Conservation (phyloP, 2,888 invertebrate genomes). For the Trileptium ribeirensis region DNA sequence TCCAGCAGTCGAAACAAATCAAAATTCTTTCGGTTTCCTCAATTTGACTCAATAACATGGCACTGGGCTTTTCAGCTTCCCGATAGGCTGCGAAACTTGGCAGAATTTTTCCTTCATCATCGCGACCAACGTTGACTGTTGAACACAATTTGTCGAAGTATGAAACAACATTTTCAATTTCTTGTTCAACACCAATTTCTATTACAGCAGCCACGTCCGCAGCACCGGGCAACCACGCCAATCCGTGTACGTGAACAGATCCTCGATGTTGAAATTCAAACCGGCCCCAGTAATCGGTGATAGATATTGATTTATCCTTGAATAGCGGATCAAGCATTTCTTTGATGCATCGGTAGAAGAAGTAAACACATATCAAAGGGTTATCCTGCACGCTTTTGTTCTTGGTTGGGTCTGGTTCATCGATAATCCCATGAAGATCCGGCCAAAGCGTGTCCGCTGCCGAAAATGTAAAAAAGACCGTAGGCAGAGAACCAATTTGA, state of each 20-base stretch:
- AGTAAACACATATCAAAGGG: not conserved
- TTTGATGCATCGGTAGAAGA: not conserved
- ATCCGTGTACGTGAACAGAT: not conserved
- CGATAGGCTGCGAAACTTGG: not conserved
- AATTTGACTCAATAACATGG: not conserved
- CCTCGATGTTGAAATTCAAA: not conserved
- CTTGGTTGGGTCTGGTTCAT: not conserved
- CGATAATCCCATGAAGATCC: not conserved
- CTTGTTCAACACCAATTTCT: not conserved
- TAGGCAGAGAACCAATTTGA: not conserved
- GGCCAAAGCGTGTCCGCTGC: not conserved
- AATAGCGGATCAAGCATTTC: not conserved
- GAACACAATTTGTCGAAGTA: not conserved
- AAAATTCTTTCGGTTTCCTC: not conserved
- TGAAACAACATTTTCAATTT: not conserved
- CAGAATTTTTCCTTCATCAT: not conserved
- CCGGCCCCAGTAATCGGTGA: not conserved
- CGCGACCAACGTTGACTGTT: not conserved
- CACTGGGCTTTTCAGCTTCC: not conserved
- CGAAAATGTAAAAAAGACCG: not conserved
- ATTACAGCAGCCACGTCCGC: not conserved
- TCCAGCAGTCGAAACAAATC: not conserved
- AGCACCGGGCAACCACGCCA: not conserved
- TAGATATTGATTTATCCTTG: not conserved
- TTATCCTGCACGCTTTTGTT: not conserved